phyloP scores from a whole-genome alignment of 2,888 invertebrate genomes.

The Thysanoteuthis rhombus region DNA sequence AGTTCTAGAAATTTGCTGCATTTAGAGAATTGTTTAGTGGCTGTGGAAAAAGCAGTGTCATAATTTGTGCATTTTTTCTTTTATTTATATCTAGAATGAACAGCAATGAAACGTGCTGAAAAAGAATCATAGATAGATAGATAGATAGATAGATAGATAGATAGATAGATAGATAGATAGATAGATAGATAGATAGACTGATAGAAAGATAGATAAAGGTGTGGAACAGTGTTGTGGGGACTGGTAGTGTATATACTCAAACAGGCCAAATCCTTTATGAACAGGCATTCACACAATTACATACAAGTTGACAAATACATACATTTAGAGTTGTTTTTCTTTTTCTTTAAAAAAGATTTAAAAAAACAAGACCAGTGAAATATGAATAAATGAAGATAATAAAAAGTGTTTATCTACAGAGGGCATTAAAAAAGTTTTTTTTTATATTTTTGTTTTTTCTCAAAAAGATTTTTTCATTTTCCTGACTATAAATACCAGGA shows the following conservation, averaged over 20 bases:
- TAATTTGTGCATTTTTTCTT: not conserved
- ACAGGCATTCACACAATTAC: not conserved
- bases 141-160: not conserved
- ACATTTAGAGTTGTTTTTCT: not conserved
- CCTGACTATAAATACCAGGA: not conserved
- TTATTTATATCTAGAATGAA: not conserved
- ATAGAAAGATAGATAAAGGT: not conserved
- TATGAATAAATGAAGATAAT: conserved; percentile 12
- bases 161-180: not conserved
- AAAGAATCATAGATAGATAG: not conserved
- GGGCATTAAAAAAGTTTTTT: not conserved
- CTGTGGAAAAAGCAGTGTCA: not conserved
- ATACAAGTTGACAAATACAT: not conserved
- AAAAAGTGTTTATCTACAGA: not conserved
- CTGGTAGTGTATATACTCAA: not conserved
- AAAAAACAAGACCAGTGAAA: not conserved
- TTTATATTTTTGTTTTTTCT: not conserved
- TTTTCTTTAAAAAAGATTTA: not conserved
- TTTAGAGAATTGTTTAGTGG: not conserved
- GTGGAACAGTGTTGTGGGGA: not conserved
- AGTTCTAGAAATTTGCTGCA: not conserved
- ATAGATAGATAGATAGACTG: not conserved
- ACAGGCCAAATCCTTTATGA: conserved; percentile 12
- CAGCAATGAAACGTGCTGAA: not conserved
- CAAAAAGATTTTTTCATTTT: not conserved